phyloP scores from a whole-genome alignment of 2,888 invertebrate species.

The Tubulanus polymorphus region DNA sequence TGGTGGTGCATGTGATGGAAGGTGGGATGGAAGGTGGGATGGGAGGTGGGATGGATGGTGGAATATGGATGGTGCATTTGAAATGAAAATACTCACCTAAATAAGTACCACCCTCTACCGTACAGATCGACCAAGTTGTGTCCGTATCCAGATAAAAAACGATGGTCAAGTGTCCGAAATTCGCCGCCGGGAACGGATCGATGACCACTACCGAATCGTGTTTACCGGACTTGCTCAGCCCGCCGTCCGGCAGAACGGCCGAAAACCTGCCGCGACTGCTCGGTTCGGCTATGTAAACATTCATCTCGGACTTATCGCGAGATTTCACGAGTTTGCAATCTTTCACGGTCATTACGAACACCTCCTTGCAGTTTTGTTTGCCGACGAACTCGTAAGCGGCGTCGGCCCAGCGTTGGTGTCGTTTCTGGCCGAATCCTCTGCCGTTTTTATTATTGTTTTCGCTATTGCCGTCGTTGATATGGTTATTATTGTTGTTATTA shows the following conservation, averaged over 20 bases:
- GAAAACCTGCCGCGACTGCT: constrained; percentile 33
- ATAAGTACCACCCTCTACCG: constrained; percentile 42
- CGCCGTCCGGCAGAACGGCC: constrained; percentile 49
- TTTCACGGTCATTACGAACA: constrained; percentile 41
- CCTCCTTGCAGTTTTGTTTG: constrained; percentile 35
- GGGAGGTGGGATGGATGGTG: no score
- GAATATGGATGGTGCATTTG: no score
- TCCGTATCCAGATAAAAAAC: constrained; percentile 55
- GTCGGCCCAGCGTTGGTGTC: constrained; percentile 46
- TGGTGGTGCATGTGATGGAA: no score
- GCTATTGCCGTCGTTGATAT: no score
- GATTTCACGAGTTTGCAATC: constrained; percentile 38
- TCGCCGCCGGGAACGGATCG: constrained; percentile 56
- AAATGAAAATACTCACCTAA: constrained; percentile 51
- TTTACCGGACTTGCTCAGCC: constrained; percentile 39
- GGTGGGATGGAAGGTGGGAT: no score
- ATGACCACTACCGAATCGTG: constrained; percentile 54
- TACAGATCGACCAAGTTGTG: constrained; percentile 38
- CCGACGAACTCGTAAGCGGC: constrained; percentile 37
- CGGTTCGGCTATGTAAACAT: constrained; percentile 41
- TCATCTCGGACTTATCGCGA: constrained; percentile 29
- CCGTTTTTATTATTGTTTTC: no score
- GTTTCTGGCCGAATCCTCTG: no score
- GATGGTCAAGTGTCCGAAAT: constrained; percentile 57
- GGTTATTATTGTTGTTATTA: no score